Evolutionary conservation across 2,113 vertebrate genomes (phyloP).

Genomic region (Hypomesus transpacificus): DNA sequence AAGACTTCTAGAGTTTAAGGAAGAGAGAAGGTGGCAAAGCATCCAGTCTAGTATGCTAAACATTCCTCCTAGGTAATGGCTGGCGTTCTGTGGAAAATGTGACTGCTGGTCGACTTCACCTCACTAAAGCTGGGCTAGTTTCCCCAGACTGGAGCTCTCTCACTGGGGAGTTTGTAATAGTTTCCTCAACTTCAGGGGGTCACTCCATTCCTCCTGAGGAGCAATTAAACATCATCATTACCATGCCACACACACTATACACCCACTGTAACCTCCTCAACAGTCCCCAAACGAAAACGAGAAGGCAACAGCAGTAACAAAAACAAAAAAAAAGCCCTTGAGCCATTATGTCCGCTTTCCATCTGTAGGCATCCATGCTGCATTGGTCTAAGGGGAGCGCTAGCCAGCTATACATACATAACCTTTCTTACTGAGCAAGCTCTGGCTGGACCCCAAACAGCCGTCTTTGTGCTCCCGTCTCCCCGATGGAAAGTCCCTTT

Average conservation of each 20-base stretch:
- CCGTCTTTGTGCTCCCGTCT: slow-evolving; percentile 3
- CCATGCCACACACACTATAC: neutral
- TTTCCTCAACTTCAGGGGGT: slow-evolving; percentile 16
- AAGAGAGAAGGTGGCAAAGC: neutral
- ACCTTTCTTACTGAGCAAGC: slow-evolving; percentile 33
- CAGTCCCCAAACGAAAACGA: neutral
- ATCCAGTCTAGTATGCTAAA: neutral
- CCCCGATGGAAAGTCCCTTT: slow-evolving; percentile 28
- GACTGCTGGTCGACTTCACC: neutral
- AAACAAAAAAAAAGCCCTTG: slow-evolving; percentile 30
- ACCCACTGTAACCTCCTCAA: neutral
- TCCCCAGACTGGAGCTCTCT: neutral
- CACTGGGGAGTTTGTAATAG: slow-evolving; percentile 16
- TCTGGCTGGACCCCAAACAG: slow-evolving; percentile 27
- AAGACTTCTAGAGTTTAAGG: neutral
- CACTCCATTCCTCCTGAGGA: neutral
- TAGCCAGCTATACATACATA: slow-evolving; percentile 41
- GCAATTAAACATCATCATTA: neutral
- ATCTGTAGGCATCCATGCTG: slow-evolving; percentile 43
- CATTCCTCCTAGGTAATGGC: neutral
- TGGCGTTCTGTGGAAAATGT: slow-evolving; percentile 4
- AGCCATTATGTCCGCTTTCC: slow-evolving; percentile 29
- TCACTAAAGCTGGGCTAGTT: neutral
- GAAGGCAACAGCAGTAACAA: slow-evolving; percentile 15
- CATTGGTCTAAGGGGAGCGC: slow-evolving; percentile 25